Evolutionary conservation across 23 tunicate species (phyloP).

Genomic region (Trididemnum miniatum): DNA sequence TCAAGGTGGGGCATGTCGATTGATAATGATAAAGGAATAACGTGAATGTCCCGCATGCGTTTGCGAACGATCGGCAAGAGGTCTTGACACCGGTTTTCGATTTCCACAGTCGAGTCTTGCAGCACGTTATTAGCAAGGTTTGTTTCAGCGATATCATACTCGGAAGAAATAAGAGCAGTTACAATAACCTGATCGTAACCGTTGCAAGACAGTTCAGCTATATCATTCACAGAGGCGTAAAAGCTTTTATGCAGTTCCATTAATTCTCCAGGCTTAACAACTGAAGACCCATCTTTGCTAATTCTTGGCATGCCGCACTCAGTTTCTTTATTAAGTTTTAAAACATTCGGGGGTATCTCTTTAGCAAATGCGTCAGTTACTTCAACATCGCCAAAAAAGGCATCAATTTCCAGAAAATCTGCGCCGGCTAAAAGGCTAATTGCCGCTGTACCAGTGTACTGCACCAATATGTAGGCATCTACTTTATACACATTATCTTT

Average conservation of each 20-base stretch:
- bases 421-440: background rate
- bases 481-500: background rate
- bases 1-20: background rate
- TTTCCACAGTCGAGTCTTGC: background rate
- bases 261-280: conserved; percentile 1
- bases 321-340: background rate
- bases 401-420: background rate
- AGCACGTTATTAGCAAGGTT: background rate
- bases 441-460: background rate
- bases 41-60: background rate
- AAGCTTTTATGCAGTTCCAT: background rate
- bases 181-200: background rate
- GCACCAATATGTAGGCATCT: background rate
- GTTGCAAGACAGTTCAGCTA: background rate
- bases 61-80: background rate
- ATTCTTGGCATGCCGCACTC: background rate
- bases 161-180: background rate
- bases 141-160: background rate
- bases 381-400: conserved; percentile 10
- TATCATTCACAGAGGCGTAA: conserved; percentile 5
- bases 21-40: background rate
- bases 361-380: background rate
- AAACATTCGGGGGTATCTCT: background rate
- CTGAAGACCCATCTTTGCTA: background rate
- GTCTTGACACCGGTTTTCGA: background rate